These are phyloP conservation scores for Arenaria interpres DNA, from an alignment of 2,113 vertebrate species.

Conservation along the genomic window DNA sequence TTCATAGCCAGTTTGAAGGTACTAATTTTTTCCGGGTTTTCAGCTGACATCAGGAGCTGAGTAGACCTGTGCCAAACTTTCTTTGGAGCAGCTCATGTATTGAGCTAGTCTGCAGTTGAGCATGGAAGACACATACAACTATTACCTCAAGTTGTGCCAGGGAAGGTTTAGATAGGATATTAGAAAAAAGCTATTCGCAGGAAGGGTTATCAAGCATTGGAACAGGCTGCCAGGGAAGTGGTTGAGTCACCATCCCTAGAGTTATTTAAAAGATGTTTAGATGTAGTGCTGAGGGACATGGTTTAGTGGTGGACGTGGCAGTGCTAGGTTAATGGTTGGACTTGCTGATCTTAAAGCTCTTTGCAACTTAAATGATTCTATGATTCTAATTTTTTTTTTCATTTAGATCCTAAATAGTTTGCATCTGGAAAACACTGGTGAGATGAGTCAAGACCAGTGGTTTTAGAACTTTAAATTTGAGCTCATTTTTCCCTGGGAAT, in stretches of 20 bases:
- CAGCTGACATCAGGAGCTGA: neutral
- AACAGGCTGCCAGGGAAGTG: neutral
- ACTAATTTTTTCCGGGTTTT: neutral
- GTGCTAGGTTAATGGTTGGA: neutral
- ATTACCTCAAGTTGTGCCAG: neutral
- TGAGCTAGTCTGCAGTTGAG: neutral
- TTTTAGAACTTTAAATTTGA: neutral
- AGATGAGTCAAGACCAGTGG: conserved; percentile 38
- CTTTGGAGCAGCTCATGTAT: neutral
- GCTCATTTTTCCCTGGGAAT: conserved; percentile 28
- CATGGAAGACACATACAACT: neutral
- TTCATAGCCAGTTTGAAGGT: neutral
- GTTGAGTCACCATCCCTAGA: neutral
- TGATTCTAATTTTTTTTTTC: neutral
- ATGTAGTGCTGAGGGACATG: neutral
- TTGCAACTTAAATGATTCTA: neutral
- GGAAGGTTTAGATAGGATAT: neutral
- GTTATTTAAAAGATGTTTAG: neutral
- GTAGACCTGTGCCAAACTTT: neutral
- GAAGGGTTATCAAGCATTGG: too few species aligned
- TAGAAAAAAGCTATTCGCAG: neutral
- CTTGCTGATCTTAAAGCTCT: neutral
- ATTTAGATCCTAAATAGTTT: neutral
- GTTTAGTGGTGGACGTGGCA: neutral
- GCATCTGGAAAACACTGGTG: conserved; percentile 33